Conservation (phyloP, 2,113 vertebrate genomes). For the Galeopterus variegatus region DNA sequence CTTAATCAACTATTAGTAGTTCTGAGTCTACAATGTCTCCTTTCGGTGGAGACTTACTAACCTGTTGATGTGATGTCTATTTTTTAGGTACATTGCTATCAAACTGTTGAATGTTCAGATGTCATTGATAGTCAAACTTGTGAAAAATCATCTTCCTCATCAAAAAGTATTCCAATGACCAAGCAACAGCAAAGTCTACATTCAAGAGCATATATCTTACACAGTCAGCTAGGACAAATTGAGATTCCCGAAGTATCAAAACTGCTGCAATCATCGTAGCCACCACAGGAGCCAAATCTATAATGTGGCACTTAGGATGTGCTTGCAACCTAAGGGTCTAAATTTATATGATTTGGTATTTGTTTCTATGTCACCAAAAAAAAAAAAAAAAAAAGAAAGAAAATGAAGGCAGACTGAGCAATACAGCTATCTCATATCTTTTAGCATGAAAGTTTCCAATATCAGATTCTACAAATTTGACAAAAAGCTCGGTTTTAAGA, state of each 20-base stretch:
- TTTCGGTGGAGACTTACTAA: background rate
- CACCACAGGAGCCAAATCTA: background rate
- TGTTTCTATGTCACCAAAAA: constrained; percentile 62
- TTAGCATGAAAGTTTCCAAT: constrained; percentile 70
- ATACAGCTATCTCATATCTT: constrained; percentile 54
- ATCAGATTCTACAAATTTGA: constrained; percentile 61
- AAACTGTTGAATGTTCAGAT: constrained; percentile 26
- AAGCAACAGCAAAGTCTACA: constrained; percentile 47
- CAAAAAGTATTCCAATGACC: constrained; percentile 68
- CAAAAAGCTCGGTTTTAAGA: constrained; percentile 47
- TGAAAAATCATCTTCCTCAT: constrained; percentile 48
- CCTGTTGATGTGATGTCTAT: background rate
- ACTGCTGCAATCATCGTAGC: constrained; percentile 59
- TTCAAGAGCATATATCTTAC: constrained; percentile 59
- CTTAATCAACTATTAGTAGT: background rate
- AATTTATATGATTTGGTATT: constrained; percentile 73
- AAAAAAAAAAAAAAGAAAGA: constrained; percentile 46
- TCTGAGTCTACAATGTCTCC: background rate
- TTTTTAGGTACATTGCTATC: background rate
- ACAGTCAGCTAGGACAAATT: constrained; percentile 62
- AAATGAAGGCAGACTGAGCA: constrained; percentile 59
- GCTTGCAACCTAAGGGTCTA: constrained; percentile 47
- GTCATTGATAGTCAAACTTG: background rate
- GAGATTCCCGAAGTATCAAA: constrained; percentile 72
- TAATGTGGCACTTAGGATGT: constrained; percentile 67